Conservation (phyloP, 2,113 vertebrate genomes). For the Pelecanoides urinatrix region DNA sequence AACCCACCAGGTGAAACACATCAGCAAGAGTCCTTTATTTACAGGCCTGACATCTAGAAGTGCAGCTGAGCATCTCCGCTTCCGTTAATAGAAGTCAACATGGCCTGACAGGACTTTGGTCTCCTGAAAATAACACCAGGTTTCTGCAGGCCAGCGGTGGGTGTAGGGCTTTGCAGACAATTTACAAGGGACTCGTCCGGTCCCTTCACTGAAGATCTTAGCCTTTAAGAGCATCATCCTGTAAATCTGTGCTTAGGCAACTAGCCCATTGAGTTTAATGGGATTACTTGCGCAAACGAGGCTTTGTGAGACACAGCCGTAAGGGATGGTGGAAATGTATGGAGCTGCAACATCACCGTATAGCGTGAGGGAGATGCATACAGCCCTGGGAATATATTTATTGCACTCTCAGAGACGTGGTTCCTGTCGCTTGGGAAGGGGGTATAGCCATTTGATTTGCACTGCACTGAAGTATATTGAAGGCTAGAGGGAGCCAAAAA, state of each 20-base stretch:
- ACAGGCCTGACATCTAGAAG: neutral
- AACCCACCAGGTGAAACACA: neutral
- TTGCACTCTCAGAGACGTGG: neutral
- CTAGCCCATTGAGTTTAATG: conserved; percentile 45
- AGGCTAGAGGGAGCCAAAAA: neutral
- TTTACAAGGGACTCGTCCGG: conserved; percentile 1
- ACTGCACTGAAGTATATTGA: neutral
- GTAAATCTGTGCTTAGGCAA: conserved; percentile 42
- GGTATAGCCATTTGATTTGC: neutral
- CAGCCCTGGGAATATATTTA: neutral
- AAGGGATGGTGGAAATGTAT: neutral
- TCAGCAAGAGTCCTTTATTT: neutral
- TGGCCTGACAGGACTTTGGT: conserved; percentile 31
- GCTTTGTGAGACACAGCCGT: neutral
- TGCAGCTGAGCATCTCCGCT: neutral
- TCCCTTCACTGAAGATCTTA: conserved; percentile 35
- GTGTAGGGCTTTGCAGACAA: neutral
- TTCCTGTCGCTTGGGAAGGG: neutral
- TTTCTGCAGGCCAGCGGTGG: neutral
- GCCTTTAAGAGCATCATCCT: conserved; percentile 51
- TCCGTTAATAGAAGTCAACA: conserved; percentile 39
- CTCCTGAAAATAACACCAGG: conserved; percentile 30
- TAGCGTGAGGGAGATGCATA: neutral
- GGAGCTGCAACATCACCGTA: neutral
- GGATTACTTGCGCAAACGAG: neutral